Evolutionary conservation across 2,888 invertebrate species (phyloP), one percentile per base, ranked within the genome.

Genomic region (Netelia melanura): DNA sequence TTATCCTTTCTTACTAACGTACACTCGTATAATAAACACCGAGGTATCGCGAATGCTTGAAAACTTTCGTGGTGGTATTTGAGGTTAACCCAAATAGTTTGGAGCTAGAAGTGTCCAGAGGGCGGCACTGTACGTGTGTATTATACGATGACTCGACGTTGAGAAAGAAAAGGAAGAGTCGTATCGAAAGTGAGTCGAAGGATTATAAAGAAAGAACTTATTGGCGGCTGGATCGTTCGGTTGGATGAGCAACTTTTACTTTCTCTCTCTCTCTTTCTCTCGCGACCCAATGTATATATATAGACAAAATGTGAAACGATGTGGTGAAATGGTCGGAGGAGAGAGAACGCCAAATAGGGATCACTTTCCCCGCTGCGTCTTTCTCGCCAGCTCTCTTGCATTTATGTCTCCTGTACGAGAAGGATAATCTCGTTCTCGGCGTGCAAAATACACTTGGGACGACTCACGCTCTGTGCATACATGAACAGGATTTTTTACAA

Each of bases 201-300:
- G 6, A 62, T 74, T 74, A 64, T 61, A 75, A 72, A 61, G 74
- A 75, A 72, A 61, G 74, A 64, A 77, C 44, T 67, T 44, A 77
- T 62, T 25, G 67, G 62, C 43, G 8, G 38, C 52, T 44, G 38
- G 58, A 68, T 61, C 52, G 62, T 25, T 64, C 81, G 78, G 78
- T 82, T 81, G 86, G 87, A 87, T 89, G 87, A 87, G 75, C 88
- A 86, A 88, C 91, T 90, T 90, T 91, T 90, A 92, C 92, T 92
- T 92, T 91, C 91, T 90, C 90, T 89, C 89, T 88, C 86, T 75
- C 89, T 88, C 86, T 75, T 68, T 52, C 54, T 17, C 38, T 71
- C 67, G 11, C 25, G 23, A 56, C 48, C 78, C 72, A 68, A 64
- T 62, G 21, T 67, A 64, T 71, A 54, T 30, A 61, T 72, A 71